Evolutionary conservation across 2,888 invertebrate genomes (phyloP), one percentile per base, ranked within the genome.

Genomic region (Ophioninae sp.): DNA sequence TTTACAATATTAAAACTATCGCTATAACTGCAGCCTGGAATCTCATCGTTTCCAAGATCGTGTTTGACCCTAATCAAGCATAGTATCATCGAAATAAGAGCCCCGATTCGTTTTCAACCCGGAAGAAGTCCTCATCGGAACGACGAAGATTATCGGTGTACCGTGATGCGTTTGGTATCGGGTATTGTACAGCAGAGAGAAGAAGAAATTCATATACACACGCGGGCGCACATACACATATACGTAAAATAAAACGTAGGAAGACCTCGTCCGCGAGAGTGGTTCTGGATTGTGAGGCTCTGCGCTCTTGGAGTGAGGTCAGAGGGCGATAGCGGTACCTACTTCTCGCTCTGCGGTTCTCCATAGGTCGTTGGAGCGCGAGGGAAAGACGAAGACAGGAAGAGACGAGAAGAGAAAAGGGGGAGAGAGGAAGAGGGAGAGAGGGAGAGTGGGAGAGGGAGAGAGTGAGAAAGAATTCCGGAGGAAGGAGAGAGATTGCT

Each of bases 291-390:
- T 79, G 72, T 72, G 64, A 57, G 73, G 77, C 78, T 81, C 44
- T 44, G 67, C 79, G 88, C 85, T 84, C 81, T 87, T 88, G 83
- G 86, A 87, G 89, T 85, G 90, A 88, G 92, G 92, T 92, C 92
- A 92, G 88, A 92, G 92, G 92, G 91, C 91, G 90, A 91, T 92
- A 92, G 92, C 92, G 92, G 92, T 92, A 92, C 91, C 90, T 87
- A 91, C 90, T 88, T 89, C 90, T 88, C 87, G 87, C 86, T 86
- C 87, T 86, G 87, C 86, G 87, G 86, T 88, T 86, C 88, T 78
- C 81, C 81, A 67, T 70, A 78, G 72, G 82, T 73, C 73, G 62
- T 57, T 41, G 57, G 20, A 70, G 59, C 30, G 23, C 75, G 41
- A 67, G 81, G 80, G 72, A 67, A 56, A 50, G 39, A 30, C 44